These are phyloP conservation scores for Choloepus hoffmanni DNA, from an alignment of 2,113 vertebrate species.

Conservation along the genomic window DNA sequence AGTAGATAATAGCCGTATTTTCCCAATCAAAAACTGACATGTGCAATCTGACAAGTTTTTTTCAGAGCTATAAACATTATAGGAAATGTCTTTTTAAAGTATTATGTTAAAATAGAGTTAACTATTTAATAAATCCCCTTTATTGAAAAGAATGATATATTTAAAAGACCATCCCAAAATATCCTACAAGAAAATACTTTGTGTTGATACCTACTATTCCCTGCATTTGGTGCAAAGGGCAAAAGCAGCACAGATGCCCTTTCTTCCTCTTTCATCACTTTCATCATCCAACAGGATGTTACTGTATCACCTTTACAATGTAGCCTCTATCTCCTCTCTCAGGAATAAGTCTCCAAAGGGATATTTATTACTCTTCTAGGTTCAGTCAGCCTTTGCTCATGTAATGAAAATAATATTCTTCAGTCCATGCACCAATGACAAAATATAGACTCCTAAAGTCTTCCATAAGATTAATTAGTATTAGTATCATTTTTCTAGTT, in stretches of 20 bases:
- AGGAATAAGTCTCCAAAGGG: constrained; percentile 66
- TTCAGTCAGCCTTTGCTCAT: not conserved
- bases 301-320: not conserved
- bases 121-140: not conserved
- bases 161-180: not conserved
- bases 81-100: not conserved
- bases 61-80: not conserved
- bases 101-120: not conserved
- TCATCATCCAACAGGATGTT: not conserved
- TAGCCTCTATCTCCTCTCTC: not conserved
- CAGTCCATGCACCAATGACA: not conserved
- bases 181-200: not conserved
- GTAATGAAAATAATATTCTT: constrained; percentile 43
- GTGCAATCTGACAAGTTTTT: not conserved
- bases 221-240: not conserved
- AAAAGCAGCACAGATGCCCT: not conserved
- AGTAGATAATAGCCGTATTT: not conserved
- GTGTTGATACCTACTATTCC: not conserved
- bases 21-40: not conserved
- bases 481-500: not conserved
- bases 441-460: not conserved
- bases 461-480: constrained; percentile 24
- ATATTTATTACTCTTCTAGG: constrained; percentile 53
- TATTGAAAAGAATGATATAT: not conserved
- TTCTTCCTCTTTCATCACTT: constrained; percentile 56